Conservation (phyloP, 2,888 invertebrate species). For the Empis stercorea region DNA sequence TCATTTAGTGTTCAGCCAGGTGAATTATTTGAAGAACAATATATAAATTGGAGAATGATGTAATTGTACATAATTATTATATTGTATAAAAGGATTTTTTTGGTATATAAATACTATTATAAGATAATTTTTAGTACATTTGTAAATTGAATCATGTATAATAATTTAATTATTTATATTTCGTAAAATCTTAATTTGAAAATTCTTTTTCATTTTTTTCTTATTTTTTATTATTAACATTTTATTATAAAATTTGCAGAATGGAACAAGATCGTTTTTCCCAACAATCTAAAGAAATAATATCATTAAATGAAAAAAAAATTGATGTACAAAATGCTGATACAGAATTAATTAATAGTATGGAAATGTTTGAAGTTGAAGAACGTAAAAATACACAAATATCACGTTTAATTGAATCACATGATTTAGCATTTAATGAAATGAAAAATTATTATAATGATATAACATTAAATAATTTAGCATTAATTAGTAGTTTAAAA, state of each 20-base stretch:
- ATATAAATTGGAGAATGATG: too few relatives aligned
- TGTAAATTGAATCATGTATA: too few relatives aligned
- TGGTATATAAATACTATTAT: too few relatives aligned
- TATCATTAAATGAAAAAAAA: slow-evolving; percentile 42
- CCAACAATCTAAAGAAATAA: slow-evolving; percentile 51
- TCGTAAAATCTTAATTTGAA: too few relatives aligned
- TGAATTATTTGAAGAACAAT: too few relatives aligned
- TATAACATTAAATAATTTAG: slow-evolving; percentile 84
- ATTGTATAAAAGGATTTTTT: too few relatives aligned
- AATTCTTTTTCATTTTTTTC: slow-evolving; percentile 10
- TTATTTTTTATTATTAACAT: slow-evolving; percentile 6
- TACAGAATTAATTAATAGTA: slow-evolving; percentile 56
- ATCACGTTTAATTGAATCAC: slow-evolving; percentile 62
- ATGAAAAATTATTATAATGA: slow-evolving; percentile 93
- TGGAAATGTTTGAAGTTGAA: slow-evolving; percentile 80
- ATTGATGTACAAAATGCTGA: slow-evolving; percentile 58
- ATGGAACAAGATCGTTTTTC: slow-evolving; percentile 51
- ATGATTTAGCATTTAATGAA: slow-evolving; percentile 74
- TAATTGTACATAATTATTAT: too few relatives aligned
- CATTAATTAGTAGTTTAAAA: slow-evolving; percentile 80
- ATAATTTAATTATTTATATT: too few relatives aligned
- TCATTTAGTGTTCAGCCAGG: too few relatives aligned
- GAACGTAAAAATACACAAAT: slow-evolving; percentile 84
- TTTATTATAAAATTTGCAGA: too few relatives aligned
- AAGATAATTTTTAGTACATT: too few relatives aligned